A percentile compares a stretch with the other conserved stretches of the same genome.
Evolutionary conservation across 92 coral and sea anemone genomes (phyloP).

Genomic region (Blastomussa wellsi): DNA sequence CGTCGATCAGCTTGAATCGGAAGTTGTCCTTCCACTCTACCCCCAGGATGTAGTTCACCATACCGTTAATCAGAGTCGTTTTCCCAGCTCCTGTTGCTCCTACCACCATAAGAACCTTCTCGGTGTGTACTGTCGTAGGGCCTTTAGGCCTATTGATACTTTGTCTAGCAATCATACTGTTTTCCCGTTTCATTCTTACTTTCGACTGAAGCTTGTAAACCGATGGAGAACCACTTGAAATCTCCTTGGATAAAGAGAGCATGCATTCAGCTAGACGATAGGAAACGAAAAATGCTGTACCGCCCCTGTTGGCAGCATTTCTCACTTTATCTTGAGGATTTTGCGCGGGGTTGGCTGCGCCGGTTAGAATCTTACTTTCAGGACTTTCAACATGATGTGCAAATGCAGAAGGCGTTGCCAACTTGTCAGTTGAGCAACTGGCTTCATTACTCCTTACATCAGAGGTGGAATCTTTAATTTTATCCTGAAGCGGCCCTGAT

Average conservation of each 20-base stretch:
- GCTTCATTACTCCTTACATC: not conserved
- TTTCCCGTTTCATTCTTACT: not conserved
- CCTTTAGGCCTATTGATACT: not conserved
- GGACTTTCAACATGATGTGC: not conserved
- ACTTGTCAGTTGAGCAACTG: not conserved
- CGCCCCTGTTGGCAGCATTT: not conserved
- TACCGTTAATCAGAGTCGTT: constrained; percentile 46
- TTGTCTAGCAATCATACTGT: not conserved
- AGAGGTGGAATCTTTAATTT: not conserved
- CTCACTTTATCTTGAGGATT: not conserved
- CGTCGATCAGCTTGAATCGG: constrained; percentile 36
- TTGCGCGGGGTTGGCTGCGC: not conserved
- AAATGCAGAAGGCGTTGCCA: constrained; percentile 5
- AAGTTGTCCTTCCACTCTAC: constrained; percentile 27
- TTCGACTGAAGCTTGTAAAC: not conserved
- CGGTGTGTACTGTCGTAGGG: not conserved
- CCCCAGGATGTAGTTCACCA: constrained; percentile 47
- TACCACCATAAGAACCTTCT: constrained; percentile 32
- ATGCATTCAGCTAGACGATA: constrained; percentile 4
- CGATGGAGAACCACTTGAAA: not conserved
- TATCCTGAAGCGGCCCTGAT: not conserved
- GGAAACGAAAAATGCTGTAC: not conserved
- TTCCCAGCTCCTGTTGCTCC: constrained; percentile 64
- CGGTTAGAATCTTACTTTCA: not conserved
- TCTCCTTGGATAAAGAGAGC: not conserved